Evolutionary conservation across 2,113 vertebrate species (phyloP).

Genomic region (Phyllopteryx taeniolatus): DNA sequence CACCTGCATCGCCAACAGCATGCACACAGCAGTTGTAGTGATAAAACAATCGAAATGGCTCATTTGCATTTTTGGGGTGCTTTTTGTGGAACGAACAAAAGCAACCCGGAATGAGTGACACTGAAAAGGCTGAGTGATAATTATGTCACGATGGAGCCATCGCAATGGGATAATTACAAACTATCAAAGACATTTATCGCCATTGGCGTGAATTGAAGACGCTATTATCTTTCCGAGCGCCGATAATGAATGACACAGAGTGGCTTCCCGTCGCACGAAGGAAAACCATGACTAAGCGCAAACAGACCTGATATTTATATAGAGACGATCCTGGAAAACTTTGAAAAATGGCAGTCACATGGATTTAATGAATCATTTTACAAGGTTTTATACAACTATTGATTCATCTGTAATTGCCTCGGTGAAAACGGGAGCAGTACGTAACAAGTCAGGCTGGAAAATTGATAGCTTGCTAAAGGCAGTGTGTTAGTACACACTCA

Average conservation of each 20-base stretch:
- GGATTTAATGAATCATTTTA: conserved; percentile 27
- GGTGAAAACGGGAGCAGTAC: conserved; percentile 27
- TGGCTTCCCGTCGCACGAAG: background rate
- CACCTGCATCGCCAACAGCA: too few relatives aligned
- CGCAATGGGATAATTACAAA: background rate
- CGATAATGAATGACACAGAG: background rate
- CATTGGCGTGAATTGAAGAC: background rate
- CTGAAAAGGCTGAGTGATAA: conserved; percentile 2
- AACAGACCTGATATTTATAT: background rate
- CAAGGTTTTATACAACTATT: conserved; percentile 45
- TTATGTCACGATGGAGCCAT: background rate
- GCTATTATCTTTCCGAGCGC: background rate
- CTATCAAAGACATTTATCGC: background rate
- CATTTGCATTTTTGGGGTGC: background rate
- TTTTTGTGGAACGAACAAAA: background rate
- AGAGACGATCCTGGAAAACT: background rate
- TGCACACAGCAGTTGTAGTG: background rate
- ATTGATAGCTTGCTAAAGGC: conserved; percentile 41
- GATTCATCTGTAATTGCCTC: conserved; percentile 45
- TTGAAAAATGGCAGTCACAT: background rate
- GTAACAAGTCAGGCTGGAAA: conserved; percentile 28
- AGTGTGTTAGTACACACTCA: conserved; percentile 6
- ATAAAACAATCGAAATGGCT: background rate
- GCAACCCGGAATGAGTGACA: background rate
- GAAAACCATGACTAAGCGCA: background rate